phyloP scores from a whole-genome alignment of 2,113 vertebrate genomes.

The Candoia aspera region DNA sequence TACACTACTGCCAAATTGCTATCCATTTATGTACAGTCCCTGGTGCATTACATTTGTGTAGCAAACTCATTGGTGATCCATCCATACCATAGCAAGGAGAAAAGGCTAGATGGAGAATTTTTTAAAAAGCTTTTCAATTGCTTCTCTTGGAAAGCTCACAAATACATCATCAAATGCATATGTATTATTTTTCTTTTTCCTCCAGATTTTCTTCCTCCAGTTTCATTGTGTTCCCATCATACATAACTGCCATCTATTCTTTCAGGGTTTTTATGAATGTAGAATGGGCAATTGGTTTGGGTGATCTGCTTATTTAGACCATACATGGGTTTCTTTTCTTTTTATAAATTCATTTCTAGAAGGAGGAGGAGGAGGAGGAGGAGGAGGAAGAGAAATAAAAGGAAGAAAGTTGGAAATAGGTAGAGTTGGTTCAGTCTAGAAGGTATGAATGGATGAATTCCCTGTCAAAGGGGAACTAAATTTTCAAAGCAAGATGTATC shows the following conservation, averaged over 20 bases:
- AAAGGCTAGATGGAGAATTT: background rate
- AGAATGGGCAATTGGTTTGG: background rate
- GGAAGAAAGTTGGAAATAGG: background rate
- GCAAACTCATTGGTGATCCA: conserved; percentile 17
- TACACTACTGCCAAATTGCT: conserved; percentile 34
- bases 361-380: background rate
- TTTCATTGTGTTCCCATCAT: background rate
- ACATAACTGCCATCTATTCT: background rate
- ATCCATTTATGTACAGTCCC: conserved; percentile 24
- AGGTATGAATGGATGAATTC: background rate
- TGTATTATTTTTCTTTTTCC: background rate
- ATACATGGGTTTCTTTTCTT: background rate
- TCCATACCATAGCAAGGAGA: background rate
- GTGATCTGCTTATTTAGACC: background rate
- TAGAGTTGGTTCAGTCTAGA: background rate
- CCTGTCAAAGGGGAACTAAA: background rate
- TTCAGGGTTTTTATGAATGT: background rate
- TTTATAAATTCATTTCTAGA: background rate
- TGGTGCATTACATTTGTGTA: conserved; percentile 14
- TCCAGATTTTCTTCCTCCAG: background rate
- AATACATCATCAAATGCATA: background rate
- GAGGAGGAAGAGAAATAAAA: background rate
- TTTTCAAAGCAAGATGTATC: background rate
- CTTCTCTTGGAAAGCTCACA: background rate
- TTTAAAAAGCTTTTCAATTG: background rate